phyloP scores from a whole-genome alignment of 1,140 invertebrate species.

The Drosophila tropicalis region DNA sequence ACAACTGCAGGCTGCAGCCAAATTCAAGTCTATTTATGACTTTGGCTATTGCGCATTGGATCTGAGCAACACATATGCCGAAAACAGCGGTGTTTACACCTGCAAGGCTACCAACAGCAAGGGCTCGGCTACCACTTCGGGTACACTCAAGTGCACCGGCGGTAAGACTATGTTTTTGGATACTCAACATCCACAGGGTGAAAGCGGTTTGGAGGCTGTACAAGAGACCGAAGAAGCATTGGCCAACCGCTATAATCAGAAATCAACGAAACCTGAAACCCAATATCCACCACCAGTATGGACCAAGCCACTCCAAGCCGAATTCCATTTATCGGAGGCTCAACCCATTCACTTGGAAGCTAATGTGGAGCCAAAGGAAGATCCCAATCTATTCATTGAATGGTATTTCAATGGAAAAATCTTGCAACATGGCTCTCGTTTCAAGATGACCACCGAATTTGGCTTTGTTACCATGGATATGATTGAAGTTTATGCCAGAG shows the following conservation, averaged over 20 bases:
- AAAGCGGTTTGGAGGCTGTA: slow-evolving; percentile 92
- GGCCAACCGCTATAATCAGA: slow-evolving; percentile 87
- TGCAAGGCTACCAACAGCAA: slow-evolving; percentile 96
- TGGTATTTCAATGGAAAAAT: slow-evolving; percentile 97
- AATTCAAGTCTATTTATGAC: slow-evolving; percentile 93
- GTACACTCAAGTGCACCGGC: slow-evolving; percentile 91
- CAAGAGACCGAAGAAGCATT: slow-evolving; percentile 92
- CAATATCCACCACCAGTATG: slow-evolving; percentile 94
- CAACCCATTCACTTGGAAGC: slow-evolving; percentile 96
- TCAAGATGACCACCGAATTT: slow-evolving; percentile 95
- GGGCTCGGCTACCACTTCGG: slow-evolving; percentile 93
- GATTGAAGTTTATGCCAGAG: slow-evolving; percentile 94
- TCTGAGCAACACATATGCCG: slow-evolving; percentile 91
- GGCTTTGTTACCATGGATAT: slow-evolving; percentile 96
- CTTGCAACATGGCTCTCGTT: slow-evolving; percentile 92
- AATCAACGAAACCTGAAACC: slow-evolving; percentile 87
- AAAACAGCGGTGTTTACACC: slow-evolving; percentile 95
- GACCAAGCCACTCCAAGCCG: slow-evolving; percentile 91
- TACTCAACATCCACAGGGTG: slow-evolving; percentile 95
- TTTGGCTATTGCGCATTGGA: slow-evolving; percentile 95
- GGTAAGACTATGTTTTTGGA: slow-evolving; percentile 91
- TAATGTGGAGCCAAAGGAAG: slow-evolving; percentile 97
- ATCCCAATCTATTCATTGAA: slow-evolving; percentile 97
- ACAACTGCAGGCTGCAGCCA: slow-evolving; percentile 90
- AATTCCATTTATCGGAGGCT: slow-evolving; percentile 94